Evolutionary conservation across 2,113 vertebrate species (phyloP).

Genomic region (Camelus bactrianus): DNA sequence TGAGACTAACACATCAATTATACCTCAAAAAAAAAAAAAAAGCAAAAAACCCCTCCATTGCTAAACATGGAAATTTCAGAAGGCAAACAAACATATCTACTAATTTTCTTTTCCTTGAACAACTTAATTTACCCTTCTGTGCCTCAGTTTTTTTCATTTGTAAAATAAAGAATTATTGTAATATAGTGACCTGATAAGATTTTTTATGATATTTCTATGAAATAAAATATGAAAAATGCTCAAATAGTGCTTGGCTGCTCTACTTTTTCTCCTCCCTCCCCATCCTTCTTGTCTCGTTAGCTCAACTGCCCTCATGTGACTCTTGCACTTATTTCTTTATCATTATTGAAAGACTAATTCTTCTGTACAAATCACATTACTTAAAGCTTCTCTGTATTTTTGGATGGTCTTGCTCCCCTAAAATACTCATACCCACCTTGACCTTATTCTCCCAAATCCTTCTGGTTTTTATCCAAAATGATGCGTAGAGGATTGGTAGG

Average conservation of each 20-base stretch:
- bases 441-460: background rate
- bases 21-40: background rate
- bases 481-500: background rate
- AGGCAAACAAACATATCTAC: background rate
- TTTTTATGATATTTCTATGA: background rate
- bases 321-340: background rate
- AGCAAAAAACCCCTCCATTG: background rate
- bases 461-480: background rate
- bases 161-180: background rate
- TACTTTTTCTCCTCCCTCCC: background rate
- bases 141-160: background rate
- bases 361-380: background rate
- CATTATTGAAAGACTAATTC: background rate
- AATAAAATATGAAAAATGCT: background rate
- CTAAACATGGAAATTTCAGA: conserved; percentile 1
- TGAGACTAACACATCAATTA: background rate
- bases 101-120: background rate
- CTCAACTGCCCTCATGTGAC: background rate
- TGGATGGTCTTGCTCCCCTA: background rate
- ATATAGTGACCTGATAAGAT: background rate
- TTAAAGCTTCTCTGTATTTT: background rate
- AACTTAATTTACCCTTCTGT: background rate
- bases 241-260: background rate
- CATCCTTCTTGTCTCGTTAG: background rate
- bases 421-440: background rate